Evolutionary conservation across 2,888 invertebrate genomes (phyloP).

Genomic region (Oxycera nigricornis): DNA sequence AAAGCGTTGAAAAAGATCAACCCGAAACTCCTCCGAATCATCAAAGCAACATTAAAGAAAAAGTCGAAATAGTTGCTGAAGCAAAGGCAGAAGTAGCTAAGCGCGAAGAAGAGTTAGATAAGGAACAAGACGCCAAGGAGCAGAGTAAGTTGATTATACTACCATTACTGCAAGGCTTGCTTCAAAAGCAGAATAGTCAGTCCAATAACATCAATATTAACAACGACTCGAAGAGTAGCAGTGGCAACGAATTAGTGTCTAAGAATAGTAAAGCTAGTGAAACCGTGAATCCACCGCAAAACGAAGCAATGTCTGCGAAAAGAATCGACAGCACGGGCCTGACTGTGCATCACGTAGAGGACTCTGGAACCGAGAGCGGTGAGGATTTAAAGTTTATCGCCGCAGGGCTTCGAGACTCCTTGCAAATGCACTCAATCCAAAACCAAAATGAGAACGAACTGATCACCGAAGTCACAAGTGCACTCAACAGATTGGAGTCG

Average conservation of each 20-base stretch:
- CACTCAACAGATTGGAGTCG: constrained; percentile 75
- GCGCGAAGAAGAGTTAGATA: constrained; percentile 17
- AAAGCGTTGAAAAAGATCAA: background rate
- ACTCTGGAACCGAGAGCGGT: constrained; percentile 74
- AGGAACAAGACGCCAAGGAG: constrained; percentile 48
- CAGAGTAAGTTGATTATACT: constrained; percentile 80
- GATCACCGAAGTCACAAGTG: constrained; percentile 78
- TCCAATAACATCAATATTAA: constrained; percentile 45
- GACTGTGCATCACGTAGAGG: constrained; percentile 62
- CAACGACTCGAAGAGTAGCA: constrained; percentile 41
- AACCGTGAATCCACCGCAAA: background rate
- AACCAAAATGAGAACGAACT: constrained; percentile 67
- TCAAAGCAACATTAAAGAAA: background rate
- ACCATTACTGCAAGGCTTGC: constrained; percentile 72
- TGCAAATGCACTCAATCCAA: constrained; percentile 63
- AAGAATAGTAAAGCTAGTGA: constrained; percentile 41
- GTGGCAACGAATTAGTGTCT: constrained; percentile 31
- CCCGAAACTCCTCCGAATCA: too few relatives aligned
- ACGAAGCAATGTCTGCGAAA: background rate
- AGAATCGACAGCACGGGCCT: constrained; percentile 50
- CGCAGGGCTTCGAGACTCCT: constrained; percentile 63
- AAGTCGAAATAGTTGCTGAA: constrained; percentile 44
- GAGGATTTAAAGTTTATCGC: constrained; percentile 70
- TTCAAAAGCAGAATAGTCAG: constrained; percentile 60
- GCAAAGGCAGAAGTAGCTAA: constrained; percentile 45